phyloP scores from a whole-genome alignment of 2,888 invertebrate genomes.

The Ochlodes sylvanus region DNA sequence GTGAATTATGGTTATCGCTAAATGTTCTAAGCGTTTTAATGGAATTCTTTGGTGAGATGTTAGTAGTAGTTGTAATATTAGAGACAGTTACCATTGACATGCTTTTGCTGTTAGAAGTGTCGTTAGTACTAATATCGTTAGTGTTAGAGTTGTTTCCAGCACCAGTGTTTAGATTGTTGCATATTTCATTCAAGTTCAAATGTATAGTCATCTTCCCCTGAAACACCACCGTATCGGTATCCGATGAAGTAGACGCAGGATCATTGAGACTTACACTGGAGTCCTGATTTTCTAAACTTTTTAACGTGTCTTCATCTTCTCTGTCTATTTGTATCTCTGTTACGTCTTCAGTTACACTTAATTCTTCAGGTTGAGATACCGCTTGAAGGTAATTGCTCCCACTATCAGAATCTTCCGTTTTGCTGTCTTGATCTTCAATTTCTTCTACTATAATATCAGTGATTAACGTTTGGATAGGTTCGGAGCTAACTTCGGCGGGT shows the following conservation, averaged over 20 bases:
- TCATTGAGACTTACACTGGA: constrained; percentile 85
- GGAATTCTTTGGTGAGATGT: constrained; percentile 81
- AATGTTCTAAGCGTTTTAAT: constrained; percentile 74
- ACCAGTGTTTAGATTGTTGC: constrained; percentile 78
- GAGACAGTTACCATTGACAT: constrained; percentile 85
- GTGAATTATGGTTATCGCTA: constrained; percentile 57
- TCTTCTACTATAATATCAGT: constrained; percentile 79
- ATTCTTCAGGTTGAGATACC: constrained; percentile 74
- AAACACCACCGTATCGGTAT: constrained; percentile 81
- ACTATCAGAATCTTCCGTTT: constrained; percentile 72
- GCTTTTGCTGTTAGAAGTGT: constrained; percentile 75
- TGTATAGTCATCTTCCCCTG: constrained; percentile 84
- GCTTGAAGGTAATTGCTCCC: constrained; percentile 78
- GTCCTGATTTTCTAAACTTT: constrained; percentile 82
- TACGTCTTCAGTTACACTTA: constrained; percentile 74
- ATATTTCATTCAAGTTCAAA: constrained; percentile 80
- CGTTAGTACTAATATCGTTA: constrained; percentile 65
- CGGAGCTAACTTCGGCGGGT: constrained; percentile 52
- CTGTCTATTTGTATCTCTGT: constrained; percentile 82
- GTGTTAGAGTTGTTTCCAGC: constrained; percentile 68
- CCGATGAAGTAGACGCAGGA: constrained; percentile 74
- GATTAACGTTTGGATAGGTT: constrained; percentile 57
- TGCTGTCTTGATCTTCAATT: constrained; percentile 69
- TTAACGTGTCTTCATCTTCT: constrained; percentile 81
- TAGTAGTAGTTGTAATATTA: constrained; percentile 83